A percentile compares a stretch with the other conserved stretches of the same genome.
phyloP scores from a whole-genome alignment of 2,113 vertebrate species.

The Mus spicilegus region DNA sequence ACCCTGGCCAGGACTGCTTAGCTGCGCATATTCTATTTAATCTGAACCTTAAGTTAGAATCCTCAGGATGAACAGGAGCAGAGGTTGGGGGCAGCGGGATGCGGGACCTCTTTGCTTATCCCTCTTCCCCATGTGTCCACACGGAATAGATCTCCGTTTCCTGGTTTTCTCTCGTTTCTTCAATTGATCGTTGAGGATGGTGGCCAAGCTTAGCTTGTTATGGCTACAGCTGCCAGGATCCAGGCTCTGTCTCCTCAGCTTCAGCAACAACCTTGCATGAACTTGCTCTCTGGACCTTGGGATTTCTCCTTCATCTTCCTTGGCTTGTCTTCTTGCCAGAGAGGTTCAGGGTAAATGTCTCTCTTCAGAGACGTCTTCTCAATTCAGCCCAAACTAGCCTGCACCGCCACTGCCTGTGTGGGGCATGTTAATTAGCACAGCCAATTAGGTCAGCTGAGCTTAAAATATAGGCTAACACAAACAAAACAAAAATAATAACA shows the following conservation, averaged over 20 bases:
- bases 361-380: neutral
- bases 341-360: neutral
- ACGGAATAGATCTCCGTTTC: neutral
- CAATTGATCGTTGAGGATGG: neutral
- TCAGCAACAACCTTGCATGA: neutral
- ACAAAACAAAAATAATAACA: neutral
- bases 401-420: neutral
- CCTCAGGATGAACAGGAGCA: neutral
- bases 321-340: neutral
- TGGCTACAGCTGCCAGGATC: neutral
- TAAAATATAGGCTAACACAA: constrained; percentile 46
- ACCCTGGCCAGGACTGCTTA: neutral
- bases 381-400: neutral
- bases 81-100: neutral
- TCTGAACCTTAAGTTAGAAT: neutral
- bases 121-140: neutral
- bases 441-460: neutral
- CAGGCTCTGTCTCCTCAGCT: neutral
- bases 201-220: neutral
- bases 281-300: neutral
- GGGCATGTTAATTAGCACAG: neutral
- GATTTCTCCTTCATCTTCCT: neutral
- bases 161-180: neutral
- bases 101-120: neutral
- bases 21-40: neutral